These are phyloP conservation scores for Cryptocephalus primarius DNA, from an alignment of 2,888 invertebrate species.

Conservation along the genomic window DNA sequence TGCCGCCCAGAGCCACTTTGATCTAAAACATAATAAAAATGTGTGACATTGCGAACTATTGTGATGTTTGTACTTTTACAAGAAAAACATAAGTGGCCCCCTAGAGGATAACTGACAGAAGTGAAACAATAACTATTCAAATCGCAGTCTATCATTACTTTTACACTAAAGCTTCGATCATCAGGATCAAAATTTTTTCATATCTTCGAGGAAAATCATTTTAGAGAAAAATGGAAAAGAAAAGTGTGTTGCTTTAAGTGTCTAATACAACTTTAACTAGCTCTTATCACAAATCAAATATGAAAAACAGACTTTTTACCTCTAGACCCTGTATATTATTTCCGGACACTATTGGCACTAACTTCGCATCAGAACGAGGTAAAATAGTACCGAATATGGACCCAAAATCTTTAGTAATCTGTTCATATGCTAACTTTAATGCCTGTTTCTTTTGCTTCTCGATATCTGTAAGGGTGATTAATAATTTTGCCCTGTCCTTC, in stretches of 20 bases:
- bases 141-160: no score
- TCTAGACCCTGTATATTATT: constrained; percentile 79
- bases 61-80: no score
- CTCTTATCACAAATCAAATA: no score
- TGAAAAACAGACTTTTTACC: constrained; percentile 42
- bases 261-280: no score
- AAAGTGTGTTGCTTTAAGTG: no score
- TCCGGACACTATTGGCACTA: constrained; percentile 65
- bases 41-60: background rate
- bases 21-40: constrained; percentile 36
- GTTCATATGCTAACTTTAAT: constrained; percentile 69
- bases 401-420: constrained; percentile 87
- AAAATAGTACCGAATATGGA: constrained; percentile 86
- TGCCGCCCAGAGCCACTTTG: constrained; percentile 81
- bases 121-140: background rate
- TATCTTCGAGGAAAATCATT: no score
- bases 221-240: no score
- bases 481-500: constrained; percentile 61
- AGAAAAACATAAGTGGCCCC: no score
- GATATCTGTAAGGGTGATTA: constrained; percentile 71
- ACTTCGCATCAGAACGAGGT: constrained; percentile 79
- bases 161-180: no score
- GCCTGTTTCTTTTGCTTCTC: constrained; percentile 86
- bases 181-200: no score
- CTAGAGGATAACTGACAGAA: no score